Base-by-base conservation (phyloP, 2,797 vertebrate species). In the Macroramphosus scolopax region DNA sequence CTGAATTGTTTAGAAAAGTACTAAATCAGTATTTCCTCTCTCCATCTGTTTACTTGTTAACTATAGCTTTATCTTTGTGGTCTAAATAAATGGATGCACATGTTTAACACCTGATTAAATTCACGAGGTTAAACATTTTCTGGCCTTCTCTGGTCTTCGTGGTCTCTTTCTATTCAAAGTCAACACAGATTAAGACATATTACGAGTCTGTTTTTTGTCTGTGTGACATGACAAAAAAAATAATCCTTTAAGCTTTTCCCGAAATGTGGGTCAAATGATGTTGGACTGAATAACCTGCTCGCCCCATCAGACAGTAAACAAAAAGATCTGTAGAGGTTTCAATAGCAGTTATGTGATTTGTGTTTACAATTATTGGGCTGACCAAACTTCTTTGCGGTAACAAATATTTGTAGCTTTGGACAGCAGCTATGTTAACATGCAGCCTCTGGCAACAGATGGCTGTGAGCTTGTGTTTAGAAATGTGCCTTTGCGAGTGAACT, bases 191-290 rank as follows among this genome's bases (percentile, higher is more conserved):
- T 59, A 37, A 44, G 3, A 6, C 17, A n/a, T 45, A 22, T 32
- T 2, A 3, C 5, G 9, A 35, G 15, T 17, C 2, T 9, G 8
- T 34, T 15, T 39, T 58, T 52, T 63, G 36, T 69, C 25, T 66
- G 17, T 14, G 25, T 57, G 51, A 49, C 47, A 24, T 8, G 12
- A 41, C 40, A 34, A 22, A 46, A 63, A 45, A 40, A 67, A 75
- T 63, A 77, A 78, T 77, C 75, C 57, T 60, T 46, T 46, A 46
- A 46, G 18, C 37, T 73, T 72, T 81, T 63, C 44, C 61, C 40
- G 29, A 68, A 80, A 89, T 77, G 48, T 85, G 56, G 87, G 85
- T 88, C 83, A 81, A 45, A 53, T 18, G 32, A 65, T 64, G 37
- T 18, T 53, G 40, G 56, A 51, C 22, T 40, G 22, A 33, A 60